Base-by-base conservation (phyloP, 2,888 invertebrate species). In the Leptopilina drosophilae region DNA sequence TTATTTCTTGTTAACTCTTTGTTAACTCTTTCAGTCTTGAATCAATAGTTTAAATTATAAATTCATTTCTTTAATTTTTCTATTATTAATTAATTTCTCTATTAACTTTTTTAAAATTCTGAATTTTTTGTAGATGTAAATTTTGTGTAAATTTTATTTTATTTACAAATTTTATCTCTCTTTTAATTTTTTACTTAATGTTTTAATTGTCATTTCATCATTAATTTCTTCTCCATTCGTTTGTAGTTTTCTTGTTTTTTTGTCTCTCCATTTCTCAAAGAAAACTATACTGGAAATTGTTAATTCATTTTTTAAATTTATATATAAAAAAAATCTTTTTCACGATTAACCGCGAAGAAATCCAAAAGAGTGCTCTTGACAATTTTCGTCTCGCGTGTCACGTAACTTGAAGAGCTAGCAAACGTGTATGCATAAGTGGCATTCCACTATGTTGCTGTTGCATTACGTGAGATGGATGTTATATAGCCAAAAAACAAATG, bases 381-480 rank as follows among this genome's bases (percentile, higher is more conserved):
- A 69, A 15, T 69, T 69, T 49, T 69, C 14, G 26, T 69, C 33
- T 56, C 33, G 33, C 53, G 26, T 56, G 69, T 56, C 69, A 69
- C 53, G 53, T 69, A 12, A 20, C 67, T 53, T 69, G 20, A 33
- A 26, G 33, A 69, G n/a, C 26, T 53, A 33, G 69, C 14, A 56
- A 53, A 53, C 12, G 14, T 69, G 49, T 33, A 53, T 53, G 26
- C 26, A 69, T 26, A 56, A 69, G 69, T 56, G 53, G 12, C 53
- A 69, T 53, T 53, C 26, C 69, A 69, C 14, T 26, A 69, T 69
- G 53, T 69, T 69, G 66, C 33, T 14, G 53, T 69, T 53, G 26
- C 69, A 26, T 69, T 26, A 64, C 64, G 64, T 64, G 69, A 20
- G 26, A 53, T 26, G 69, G 14, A 69, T 69, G 14, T 69, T 69